These are phyloP conservation scores for Lepidochrysops patricia DNA, from an alignment of 2,888 invertebrate genomes.

Conservation along the genomic window DNA sequence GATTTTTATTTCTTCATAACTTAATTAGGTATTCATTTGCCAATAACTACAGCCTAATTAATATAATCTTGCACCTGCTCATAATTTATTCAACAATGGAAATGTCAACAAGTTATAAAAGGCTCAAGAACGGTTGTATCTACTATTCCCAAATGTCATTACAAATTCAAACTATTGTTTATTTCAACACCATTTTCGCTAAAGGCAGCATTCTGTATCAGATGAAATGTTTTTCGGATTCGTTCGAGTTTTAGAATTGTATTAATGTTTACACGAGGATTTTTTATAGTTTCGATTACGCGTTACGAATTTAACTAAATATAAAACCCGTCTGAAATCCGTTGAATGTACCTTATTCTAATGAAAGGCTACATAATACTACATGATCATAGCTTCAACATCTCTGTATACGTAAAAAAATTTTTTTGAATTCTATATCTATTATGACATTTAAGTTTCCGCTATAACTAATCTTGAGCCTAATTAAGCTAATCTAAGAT, in stretches of 20 bases:
- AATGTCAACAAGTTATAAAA: slow-evolving; percentile 7
- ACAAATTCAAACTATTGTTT: not conserved
- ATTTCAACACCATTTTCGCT: not conserved
- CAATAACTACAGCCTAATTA: not conserved
- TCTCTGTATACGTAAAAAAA: too few species aligned
- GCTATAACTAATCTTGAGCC: not conserved
- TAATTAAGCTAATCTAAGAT: slow-evolving; percentile 2
- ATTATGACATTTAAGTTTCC: not conserved
- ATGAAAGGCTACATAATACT: too few species aligned
- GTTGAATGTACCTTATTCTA: too few species aligned
- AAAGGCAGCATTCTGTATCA: too few species aligned
- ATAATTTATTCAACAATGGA: not conserved
- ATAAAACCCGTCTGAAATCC: not conserved
- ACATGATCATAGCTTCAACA: too few species aligned
- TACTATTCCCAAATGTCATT: not conserved
- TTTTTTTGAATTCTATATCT: too few species aligned
- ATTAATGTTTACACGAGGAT: too few species aligned
- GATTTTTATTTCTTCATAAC: not conserved
- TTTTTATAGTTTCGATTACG: too few species aligned
- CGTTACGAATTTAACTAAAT: not conserved
- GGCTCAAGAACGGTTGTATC: not conserved
- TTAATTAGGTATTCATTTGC: not conserved
- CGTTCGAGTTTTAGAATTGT: too few species aligned
- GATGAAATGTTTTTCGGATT: too few species aligned
- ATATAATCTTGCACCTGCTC: not conserved